Conservation (phyloP, 2,797 vertebrate genomes). For the Neostethus bicornis region DNA sequence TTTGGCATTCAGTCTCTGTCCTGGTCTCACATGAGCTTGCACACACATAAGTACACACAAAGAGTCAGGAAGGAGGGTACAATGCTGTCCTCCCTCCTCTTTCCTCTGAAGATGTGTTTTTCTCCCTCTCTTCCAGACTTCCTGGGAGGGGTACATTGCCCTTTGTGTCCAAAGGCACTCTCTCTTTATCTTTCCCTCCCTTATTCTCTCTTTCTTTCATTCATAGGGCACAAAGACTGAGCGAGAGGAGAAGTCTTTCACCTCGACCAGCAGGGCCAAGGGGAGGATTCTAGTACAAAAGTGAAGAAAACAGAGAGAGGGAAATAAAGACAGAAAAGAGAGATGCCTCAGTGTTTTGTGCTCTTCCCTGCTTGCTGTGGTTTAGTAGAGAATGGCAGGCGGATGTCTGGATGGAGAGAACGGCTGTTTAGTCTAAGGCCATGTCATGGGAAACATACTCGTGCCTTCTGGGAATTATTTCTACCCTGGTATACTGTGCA, state of each 20-base stretch:
- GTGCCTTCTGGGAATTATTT: conserved; percentile 73
- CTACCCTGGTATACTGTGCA: conserved; percentile 59
- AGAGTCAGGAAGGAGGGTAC: conserved; percentile 81
- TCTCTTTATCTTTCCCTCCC: conserved; percentile 74
- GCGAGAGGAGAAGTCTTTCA: conserved; percentile 78
- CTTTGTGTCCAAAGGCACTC: conserved; percentile 79
- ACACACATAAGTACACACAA: conserved; percentile 53
- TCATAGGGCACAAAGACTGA: conserved; percentile 72
- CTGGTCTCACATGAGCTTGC: conserved; percentile 63
- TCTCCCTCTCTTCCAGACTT: conserved; percentile 77
- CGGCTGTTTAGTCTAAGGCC: conserved; percentile 81
- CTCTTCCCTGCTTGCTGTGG: conserved; percentile 59
- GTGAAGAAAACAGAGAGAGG: conserved; percentile 45
- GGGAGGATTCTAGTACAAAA: conserved; percentile 64
- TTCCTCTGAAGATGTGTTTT: conserved; percentile 76
- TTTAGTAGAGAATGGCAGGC: conserved; percentile 74
- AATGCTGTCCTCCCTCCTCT: conserved; percentile 79
- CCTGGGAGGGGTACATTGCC: conserved; percentile 80
- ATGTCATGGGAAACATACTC: conserved; percentile 80
- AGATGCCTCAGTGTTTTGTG: conserved; percentile 65
- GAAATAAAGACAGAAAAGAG: conserved; percentile 46
- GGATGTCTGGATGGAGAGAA: conserved; percentile 79
- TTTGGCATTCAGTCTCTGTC: conserved; percentile 71
- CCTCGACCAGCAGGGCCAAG: conserved; percentile 75
- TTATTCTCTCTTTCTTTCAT: conserved; percentile 69